Percentiles rank a stretch among this genome's conserved stretches.
These are phyloP conservation scores for Lepidurus packardi DNA, from an alignment of 1,140 invertebrate genomes.

Conservation along the genomic window DNA sequence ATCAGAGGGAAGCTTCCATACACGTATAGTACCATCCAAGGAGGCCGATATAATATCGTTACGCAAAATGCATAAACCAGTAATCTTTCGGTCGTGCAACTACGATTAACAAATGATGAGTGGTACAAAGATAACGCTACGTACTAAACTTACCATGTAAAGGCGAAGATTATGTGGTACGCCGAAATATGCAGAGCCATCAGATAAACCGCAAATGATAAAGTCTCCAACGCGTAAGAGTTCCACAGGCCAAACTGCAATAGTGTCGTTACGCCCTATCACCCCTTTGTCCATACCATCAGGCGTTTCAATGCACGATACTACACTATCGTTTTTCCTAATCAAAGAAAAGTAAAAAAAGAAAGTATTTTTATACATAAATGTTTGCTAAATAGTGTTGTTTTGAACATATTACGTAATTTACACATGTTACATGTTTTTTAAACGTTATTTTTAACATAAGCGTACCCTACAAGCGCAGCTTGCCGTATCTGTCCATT, in stretches of 20 bases:
- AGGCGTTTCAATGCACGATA: neutral
- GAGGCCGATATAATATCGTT: neutral
- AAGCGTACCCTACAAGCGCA: neutral
- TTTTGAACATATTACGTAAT: neutral
- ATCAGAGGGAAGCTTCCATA: neutral
- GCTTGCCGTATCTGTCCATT: neutral
- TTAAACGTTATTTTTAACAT: no score
- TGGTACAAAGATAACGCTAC: neutral
- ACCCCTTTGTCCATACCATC: neutral
- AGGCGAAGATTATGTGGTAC: neutral
- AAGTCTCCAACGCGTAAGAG: neutral
- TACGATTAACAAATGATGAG: neutral
- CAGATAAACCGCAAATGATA: neutral
- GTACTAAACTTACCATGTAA: neutral
- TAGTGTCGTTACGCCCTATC: neutral
- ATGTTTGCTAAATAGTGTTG: neutral
- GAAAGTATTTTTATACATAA: neutral
- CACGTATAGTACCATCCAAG: neutral
- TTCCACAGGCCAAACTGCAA: neutral
- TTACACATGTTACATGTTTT: no score
- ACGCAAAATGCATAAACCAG: neutral
- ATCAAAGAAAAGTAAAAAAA: neutral
- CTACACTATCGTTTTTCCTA: neutral
- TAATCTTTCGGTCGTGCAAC: neutral
- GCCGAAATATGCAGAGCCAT: neutral